These are phyloP conservation scores for Ictalurus furcatus DNA, from an alignment of 2,113 vertebrate genomes.

Conservation along the genomic window DNA sequence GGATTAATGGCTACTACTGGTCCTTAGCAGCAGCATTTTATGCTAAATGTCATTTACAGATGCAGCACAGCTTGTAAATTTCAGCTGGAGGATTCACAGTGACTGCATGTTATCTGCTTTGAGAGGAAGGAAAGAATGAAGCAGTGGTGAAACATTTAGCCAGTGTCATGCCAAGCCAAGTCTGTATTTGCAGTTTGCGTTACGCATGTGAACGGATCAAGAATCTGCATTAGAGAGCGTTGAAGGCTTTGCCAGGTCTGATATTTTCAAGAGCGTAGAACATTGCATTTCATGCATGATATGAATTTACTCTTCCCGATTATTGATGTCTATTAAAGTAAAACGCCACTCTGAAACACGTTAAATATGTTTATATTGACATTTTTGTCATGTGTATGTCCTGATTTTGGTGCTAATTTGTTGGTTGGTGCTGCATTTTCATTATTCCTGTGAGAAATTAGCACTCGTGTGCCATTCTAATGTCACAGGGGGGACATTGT, in stretches of 20 bases:
- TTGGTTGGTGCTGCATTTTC: not conserved
- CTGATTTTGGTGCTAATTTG: not conserved
- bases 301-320: not conserved
- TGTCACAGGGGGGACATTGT: not conserved
- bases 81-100: not conserved
- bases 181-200: not conserved
- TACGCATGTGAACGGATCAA: not conserved
- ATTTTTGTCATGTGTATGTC: not conserved
- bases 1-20: not conserved
- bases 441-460: not conserved
- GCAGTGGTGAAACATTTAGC: constrained; percentile 6
- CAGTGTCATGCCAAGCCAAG: not conserved
- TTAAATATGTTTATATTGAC: not conserved
- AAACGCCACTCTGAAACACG: not conserved
- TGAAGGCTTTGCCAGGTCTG: not conserved
- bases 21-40: not conserved
- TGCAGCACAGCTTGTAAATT: not conserved
- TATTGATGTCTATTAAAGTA: not conserved
- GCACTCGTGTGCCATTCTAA: no score
- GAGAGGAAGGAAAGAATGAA: not conserved
- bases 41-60: constrained; percentile 10
- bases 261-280: not conserved
- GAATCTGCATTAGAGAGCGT: not conserved
- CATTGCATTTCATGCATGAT: not conserved
- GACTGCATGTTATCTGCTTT: constrained; percentile 6